Evolutionary conservation across 2,797 vertebrate genomes (phyloP), one percentile per base, ranked within the genome.

Genomic region (Gouania willdenowi): DNA sequence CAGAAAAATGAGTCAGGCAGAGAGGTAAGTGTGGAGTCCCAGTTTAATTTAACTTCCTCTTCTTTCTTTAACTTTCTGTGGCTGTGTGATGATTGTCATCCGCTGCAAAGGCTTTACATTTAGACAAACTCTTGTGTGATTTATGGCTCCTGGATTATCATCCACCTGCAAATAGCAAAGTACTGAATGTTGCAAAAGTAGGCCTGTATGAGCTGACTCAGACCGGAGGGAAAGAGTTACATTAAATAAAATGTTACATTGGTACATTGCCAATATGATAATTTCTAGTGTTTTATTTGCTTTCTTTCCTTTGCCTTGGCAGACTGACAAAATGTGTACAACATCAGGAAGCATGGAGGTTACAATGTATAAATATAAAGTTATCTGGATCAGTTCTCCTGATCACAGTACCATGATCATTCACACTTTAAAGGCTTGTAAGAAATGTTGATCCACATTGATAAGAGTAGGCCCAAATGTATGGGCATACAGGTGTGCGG

Each of bases 91-190:
- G 46, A 59, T 68, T 71, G 60, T 70, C 68, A 59, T 54, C 71
- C 45, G 40, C 38, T 10, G 69, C 51, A 48, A 66, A 71, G 44
- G 37, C 63, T 63, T 76, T 75, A 63, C 53, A 54, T 58, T 61
- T 39, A 44, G 41, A 35, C 52, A 54, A 66, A 65, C 42, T 19
- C 12, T 42, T 28, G 48, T 57, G 71, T 79, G 74, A 83, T 79
- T 82, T 76, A 77, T 79, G 62, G 54, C 70, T 66, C 31, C 15
- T 4, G 33, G 71, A 82, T 83, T 81, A 80, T 83, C 81, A 69
- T 48, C 63, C 5, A 45, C 60, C 66, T 68, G 55, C 66, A 79
- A 78, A 77, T 54, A 75, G 53, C 48, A 41, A 7, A 38, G 39
- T 42, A 15, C 49, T 41, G 31, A 11, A 8, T 4, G 58, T 8